phyloP scores from a whole-genome alignment of 2,888 invertebrate genomes.

The Pterobdella sp. region DNA sequence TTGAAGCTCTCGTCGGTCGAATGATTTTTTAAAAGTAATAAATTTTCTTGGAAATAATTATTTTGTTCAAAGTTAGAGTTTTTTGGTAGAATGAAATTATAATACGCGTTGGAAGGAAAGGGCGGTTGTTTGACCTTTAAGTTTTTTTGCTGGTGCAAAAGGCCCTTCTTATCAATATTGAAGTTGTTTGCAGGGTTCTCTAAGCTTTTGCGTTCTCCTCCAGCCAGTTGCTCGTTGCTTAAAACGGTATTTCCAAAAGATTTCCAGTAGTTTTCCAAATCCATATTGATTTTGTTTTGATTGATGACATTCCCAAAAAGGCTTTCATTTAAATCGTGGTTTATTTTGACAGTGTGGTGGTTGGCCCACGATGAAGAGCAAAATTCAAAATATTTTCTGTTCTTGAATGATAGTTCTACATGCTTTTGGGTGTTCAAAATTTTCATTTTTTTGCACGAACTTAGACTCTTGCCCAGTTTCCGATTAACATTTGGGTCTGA shows the following conservation, averaged over 20 bases:
- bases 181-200: too few relatives aligned
- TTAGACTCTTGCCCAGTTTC: neutral
- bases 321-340: neutral
- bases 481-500: neutral
- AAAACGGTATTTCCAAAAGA: neutral
- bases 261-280: neutral
- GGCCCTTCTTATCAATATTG: too few relatives aligned
- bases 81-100: too few relatives aligned
- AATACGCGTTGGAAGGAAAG: too few relatives aligned
- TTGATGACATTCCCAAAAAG: neutral
- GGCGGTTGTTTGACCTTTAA: too few relatives aligned
- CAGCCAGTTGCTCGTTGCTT: too few relatives aligned
- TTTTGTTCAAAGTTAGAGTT: too few relatives aligned
- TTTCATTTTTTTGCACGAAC: slow-evolving; percentile 21
- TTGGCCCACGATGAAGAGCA: slow-evolving; percentile 26
- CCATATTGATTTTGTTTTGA: neutral
- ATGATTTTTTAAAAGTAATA: too few relatives aligned
- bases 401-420: slow-evolving; percentile 27
- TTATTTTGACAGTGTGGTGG: slow-evolving; percentile 9
- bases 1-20: too few relatives aligned
- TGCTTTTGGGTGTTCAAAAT: slow-evolving; percentile 15
- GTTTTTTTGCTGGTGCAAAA: too few relatives aligned
- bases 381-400: slow-evolving; percentile 27
- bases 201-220: too few relatives aligned
- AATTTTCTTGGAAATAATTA: too few relatives aligned